Conservation (phyloP, 2,888 invertebrate genomes). For the Caenorhabditis auriculariae region DNA sequence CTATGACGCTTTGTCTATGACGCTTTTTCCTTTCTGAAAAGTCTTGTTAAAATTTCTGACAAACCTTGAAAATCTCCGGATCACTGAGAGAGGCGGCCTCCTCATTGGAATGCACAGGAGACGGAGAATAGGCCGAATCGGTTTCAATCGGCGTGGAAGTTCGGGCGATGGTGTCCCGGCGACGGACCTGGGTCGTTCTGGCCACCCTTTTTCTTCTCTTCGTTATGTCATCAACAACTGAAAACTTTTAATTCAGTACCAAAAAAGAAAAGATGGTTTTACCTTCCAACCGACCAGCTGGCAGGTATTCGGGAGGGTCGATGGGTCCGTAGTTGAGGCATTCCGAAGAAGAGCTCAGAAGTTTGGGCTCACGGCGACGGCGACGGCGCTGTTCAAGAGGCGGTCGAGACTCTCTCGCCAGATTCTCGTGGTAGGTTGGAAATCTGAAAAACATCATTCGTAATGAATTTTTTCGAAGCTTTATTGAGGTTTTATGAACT, state of each 20-base stretch:
- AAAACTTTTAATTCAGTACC: background rate
- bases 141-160: slow-evolving; percentile 41
- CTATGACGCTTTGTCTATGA: too few relatives aligned
- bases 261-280: background rate
- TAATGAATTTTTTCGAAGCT: too few relatives aligned
- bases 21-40: too few relatives aligned
- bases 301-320: slow-evolving; percentile 42
- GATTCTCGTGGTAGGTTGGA: slow-evolving; percentile 25
- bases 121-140: slow-evolving; percentile 47
- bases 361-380: slow-evolving; percentile 8
- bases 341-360: slow-evolving; percentile 35
- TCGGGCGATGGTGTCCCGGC: slow-evolving; percentile 11
- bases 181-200: background rate
- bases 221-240: slow-evolving; percentile 10
- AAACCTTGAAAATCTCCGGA: slow-evolving; percentile 10
- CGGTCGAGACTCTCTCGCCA: slow-evolving; percentile 13
- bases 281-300: slow-evolving; percentile 24
- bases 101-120: slow-evolving; percentile 42
- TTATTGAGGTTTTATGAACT: too few relatives aligned
- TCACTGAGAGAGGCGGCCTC: slow-evolving; percentile 19
- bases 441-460: slow-evolving; percentile 10
- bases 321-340: slow-evolving; percentile 51
- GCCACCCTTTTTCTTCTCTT: background rate
- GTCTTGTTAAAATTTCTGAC: too few relatives aligned
- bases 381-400: slow-evolving; percentile 5